These are phyloP conservation scores for Chaetodon trifasciatus DNA, from an alignment of 2,797 vertebrate genomes.

Conservation along the genomic window DNA sequence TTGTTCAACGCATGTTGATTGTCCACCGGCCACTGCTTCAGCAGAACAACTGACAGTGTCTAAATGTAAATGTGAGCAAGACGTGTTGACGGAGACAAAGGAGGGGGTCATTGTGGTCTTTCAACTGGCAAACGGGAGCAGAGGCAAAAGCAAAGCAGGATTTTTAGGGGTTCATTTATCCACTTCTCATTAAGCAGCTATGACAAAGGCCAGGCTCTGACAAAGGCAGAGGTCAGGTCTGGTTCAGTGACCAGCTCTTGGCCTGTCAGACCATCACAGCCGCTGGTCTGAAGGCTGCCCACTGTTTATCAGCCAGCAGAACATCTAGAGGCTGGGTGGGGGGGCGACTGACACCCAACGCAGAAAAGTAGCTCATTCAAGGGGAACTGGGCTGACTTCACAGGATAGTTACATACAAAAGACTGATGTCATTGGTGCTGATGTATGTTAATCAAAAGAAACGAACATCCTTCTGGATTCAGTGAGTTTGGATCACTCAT, in stretches of 20 bases:
- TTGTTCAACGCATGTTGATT: neutral
- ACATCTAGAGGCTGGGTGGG: slow-evolving; percentile 49
- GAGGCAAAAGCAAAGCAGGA: slow-evolving; percentile 65
- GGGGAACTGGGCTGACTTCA: slow-evolving; percentile 76
- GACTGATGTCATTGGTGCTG: slow-evolving; percentile 70
- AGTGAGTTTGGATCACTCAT: slow-evolving; percentile 8
- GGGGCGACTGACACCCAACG: slow-evolving; percentile 60
- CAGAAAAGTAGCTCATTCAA: slow-evolving; percentile 70
- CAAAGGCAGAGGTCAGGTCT: slow-evolving; percentile 85
- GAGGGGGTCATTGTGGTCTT: slow-evolving; percentile 52
- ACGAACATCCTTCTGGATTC: slow-evolving; percentile 12
- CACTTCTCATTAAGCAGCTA: slow-evolving; percentile 84
- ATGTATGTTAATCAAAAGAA: slow-evolving; percentile 59
- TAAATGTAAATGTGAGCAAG: slow-evolving; percentile 38
- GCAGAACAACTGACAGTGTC: slow-evolving; percentile 9
- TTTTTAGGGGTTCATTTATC: slow-evolving; percentile 74
- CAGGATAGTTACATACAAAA: slow-evolving; percentile 60
- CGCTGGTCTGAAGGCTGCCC: slow-evolving; percentile 76
- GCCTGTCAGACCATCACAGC: slow-evolving; percentile 83
- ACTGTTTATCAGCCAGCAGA: slow-evolving; percentile 78
- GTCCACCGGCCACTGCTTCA: slow-evolving; percentile 2
- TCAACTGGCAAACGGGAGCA: slow-evolving; percentile 70
- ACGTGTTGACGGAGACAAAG: slow-evolving; percentile 58
- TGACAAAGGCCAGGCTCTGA: slow-evolving; percentile 83
- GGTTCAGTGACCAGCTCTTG: slow-evolving; percentile 84